These are phyloP conservation scores for Drepana falcataria DNA, from an alignment of 2,888 invertebrate species.

Conservation along the genomic window DNA sequence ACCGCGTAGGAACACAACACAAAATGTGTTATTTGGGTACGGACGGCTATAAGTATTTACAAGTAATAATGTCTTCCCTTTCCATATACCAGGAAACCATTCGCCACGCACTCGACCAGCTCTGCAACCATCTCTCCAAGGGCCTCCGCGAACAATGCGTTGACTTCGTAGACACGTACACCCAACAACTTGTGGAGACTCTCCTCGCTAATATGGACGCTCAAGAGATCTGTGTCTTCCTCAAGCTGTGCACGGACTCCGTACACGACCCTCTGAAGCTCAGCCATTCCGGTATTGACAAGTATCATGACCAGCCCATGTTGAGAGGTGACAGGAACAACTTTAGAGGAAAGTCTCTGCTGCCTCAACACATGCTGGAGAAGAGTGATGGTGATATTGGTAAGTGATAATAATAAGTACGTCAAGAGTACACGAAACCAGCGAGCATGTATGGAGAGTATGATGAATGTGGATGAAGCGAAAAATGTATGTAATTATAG, in stretches of 20 bases:
- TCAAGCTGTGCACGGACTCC: slow-evolving; percentile 84
- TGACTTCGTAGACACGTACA: slow-evolving; percentile 87
- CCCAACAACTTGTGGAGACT: slow-evolving; percentile 87
- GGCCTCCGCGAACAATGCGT: slow-evolving; percentile 83
- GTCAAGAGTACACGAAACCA: not conserved
- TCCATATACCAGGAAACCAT: slow-evolving; percentile 80
- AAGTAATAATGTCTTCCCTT: not conserved
- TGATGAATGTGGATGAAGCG: too few species aligned
- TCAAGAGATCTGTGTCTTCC: slow-evolving; percentile 85
- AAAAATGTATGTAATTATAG: too few species aligned
- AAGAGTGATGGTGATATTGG: slow-evolving; percentile 41
- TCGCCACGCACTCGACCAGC: slow-evolving; percentile 81
- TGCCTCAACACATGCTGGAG: slow-evolving; percentile 52
- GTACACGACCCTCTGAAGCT: slow-evolving; percentile 46
- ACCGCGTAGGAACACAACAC: too few species aligned
- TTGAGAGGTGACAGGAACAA: slow-evolving; percentile 61
- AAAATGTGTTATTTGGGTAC: too few species aligned
- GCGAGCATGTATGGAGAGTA: too few species aligned
- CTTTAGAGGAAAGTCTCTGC: slow-evolving; percentile 39
- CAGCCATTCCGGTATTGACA: slow-evolving; percentile 40
- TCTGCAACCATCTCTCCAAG: slow-evolving; percentile 84
- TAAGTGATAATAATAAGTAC: slow-evolving; percentile 35
- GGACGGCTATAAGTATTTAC: not conserved
- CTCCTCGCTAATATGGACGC: slow-evolving; percentile 83
- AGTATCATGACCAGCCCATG: slow-evolving; percentile 55